Base-by-base conservation (phyloP, 2,888 invertebrate species). In the Epinotia ramella region DNA sequence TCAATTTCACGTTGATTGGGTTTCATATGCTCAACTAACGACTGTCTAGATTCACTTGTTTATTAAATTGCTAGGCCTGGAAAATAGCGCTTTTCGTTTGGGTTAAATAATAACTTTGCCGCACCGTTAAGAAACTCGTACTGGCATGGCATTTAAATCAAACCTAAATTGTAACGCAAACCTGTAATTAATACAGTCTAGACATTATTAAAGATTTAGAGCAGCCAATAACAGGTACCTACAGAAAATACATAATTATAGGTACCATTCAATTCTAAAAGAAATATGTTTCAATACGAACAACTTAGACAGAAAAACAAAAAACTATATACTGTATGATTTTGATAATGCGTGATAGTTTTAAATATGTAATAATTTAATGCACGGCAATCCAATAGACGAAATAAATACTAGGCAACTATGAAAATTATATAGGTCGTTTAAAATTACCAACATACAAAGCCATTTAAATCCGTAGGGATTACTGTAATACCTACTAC, bases 1-100 rank as follows among this genome's bases (percentile, higher is more conserved):
- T 74, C 69, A 70, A 49, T 64, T 64, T 56, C 59, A 28, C 64
- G 56, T 69, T 60, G 63, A 70, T 69, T 69, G 63, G 59, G 69
- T 69, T 60, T 46, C 66, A 62, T 60, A 59, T 28, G 16, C 57
- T 73, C 53, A 24, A 18, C 28, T 69, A 64, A 69, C 49, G 49
- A 69, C 46, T 49, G 64, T 49, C 57, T 18, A 46, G 6, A 33
- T 57, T 33, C 18, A 69, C 24, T 28, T 18, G 46, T 74, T 74
- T 63, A 64, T 74, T 59, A 62, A 28, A 49, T 53, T 53, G 20
- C 16, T 40, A 64, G 46, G 18, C 18, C 18, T 2, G 20, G 18
- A 33, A 59, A 20, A 46, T 16, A 64, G 13, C 12, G 24, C 12
- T 49, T 16, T 28, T 12, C 12, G 62, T 44, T 49, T 49, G 20